Evolutionary conservation across 2,113 vertebrate species (phyloP), one percentile per base, ranked within the genome.

Genomic region (Cyanoderma ruficeps): DNA sequence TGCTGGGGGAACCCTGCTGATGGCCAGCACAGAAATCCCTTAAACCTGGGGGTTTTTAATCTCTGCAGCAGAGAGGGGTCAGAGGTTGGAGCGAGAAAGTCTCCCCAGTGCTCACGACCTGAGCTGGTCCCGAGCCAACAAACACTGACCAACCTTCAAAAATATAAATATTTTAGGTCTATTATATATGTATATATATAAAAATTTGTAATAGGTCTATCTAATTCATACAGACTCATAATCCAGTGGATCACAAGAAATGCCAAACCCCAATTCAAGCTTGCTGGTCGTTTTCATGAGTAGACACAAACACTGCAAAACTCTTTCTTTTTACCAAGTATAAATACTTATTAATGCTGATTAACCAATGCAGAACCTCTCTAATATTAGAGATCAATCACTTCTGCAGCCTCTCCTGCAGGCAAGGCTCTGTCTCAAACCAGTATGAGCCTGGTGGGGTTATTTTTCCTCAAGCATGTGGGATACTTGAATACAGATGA

Each of bases 401-500:
- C 33, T 57, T 22, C 63, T 31, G 67, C 83, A 86, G 70, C 74
- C 42, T 28, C 46, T 55, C 71, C 57, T 2, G 23, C 87, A 67
- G n/a, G 11, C 46, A 63, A 53, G 37, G 83, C 24, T 56, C 77
- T 68, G 44, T 67, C 88, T 87, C 83, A 84, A 93, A 80, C 89
- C 86, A 80, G 25, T 7, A 7, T 0, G 68, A 95, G 89, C 79
- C 88, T 18, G 68, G 72, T 75, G 60, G 33, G 63, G 14, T 16
- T 44, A 69, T 71, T 85, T 33, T 74, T 27, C 18, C 49, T 63
- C 28, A 49, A 82, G 89, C 77, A 55, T 87, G 91, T 78, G 77
- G 78, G 91, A 90, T 37, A 87, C 87, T 96, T 93, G 95, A 87
- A 96, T 95, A 96, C 93, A 95, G 93, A 97, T 94, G 93, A 96